Percentiles rank a stretch among this genome's conserved stretches.
Conservation (phyloP, 2,113 vertebrate genomes). For the Coregonus clupeaformis region DNA sequence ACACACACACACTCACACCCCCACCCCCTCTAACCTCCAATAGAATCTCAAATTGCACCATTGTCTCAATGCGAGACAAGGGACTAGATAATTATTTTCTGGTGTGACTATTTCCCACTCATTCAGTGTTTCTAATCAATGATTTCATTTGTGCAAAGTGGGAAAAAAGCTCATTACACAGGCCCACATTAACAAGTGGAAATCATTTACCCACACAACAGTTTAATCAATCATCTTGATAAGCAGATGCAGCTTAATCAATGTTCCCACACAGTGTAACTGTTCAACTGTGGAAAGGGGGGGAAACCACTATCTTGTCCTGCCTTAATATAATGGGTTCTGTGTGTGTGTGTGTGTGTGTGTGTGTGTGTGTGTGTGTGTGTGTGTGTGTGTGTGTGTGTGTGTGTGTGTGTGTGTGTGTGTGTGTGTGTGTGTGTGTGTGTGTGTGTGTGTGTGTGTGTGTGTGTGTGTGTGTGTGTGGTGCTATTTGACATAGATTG, state of each 20-base stretch:
- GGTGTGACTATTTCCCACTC: slow-evolving; percentile 16
- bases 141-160: slow-evolving; percentile 41
- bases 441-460: slow-evolving; percentile 5
- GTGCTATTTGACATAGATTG: slow-evolving; percentile 8
- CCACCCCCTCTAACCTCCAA: neutral
- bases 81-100: neutral
- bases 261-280: slow-evolving; percentile 38
- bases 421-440: neutral
- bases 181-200: slow-evolving; percentile 15
- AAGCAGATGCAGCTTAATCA: slow-evolving; percentile 55
- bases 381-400: neutral
- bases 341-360: no score
- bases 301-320: neutral
- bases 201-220: slow-evolving; percentile 32
- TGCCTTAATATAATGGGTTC: neutral
- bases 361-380: no score
- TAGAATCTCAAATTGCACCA: slow-evolving; percentile 8
- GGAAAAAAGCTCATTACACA: slow-evolving; percentile 12
- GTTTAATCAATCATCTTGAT: slow-evolving; percentile 56
- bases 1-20: neutral
- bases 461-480: neutral
- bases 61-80: neutral
- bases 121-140: slow-evolving; percentile 6
- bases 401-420: neutral
- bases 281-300: slow-evolving; percentile 9